Percentiles rank a stretch among this genome's conserved stretches.
Conservation (phyloP, 2,113 vertebrate genomes). For the Junco hyemalis region DNA sequence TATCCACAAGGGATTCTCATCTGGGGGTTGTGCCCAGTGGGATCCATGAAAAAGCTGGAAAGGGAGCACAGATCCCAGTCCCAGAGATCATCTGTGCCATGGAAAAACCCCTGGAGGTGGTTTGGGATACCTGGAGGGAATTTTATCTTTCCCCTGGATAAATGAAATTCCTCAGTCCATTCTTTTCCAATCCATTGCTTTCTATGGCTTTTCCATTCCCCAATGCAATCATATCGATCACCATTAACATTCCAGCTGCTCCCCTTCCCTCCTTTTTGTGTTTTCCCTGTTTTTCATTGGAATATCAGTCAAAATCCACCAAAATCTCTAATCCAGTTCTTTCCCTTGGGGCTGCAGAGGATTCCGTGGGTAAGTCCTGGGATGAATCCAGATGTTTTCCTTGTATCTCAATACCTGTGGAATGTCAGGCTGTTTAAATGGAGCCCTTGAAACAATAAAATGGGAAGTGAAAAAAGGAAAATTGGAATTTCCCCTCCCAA, state of each 20-base stretch:
- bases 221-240: neutral
- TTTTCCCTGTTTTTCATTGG: neutral
- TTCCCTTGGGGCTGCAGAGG: slow-evolving; percentile 56
- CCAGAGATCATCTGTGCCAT: rapidly evolving
- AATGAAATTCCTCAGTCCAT: neutral
- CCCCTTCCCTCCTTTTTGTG: neutral
- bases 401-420: neutral
- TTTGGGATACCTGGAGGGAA: neutral
- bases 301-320: neutral
- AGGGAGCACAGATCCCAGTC: rapidly evolving
- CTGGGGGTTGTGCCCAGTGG: rapidly evolving
- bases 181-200: rapidly evolving
- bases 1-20: neutral
- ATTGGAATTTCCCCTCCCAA: neutral
- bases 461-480: neutral
- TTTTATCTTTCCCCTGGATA: neutral
- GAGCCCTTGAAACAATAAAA: neutral
- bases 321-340: neutral
- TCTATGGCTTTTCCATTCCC: neutral
- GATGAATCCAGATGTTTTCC: neutral
- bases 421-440: neutral
- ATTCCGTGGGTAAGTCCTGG: slow-evolving; percentile 43
- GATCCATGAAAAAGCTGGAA: neutral
- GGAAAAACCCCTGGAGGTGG: neutral
- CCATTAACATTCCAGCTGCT: neutral